Evolutionary conservation across 1,140 invertebrate species (phyloP), one percentile per base, ranked within the genome.

Genomic region (Diprion similis): DNA sequence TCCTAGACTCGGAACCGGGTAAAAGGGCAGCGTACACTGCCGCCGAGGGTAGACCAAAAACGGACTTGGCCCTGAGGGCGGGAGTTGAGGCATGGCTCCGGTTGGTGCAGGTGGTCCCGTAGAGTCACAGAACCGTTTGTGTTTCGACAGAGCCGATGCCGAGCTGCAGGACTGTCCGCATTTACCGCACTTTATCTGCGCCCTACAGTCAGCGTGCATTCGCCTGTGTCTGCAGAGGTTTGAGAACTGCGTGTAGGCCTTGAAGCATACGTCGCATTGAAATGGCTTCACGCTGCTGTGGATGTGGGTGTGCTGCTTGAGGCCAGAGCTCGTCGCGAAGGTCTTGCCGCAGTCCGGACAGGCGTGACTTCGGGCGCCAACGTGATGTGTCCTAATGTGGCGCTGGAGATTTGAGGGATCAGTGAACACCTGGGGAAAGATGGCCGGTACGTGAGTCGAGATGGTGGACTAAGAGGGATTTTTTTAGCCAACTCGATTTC

Each of bases 251-350:
- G 99, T 99, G 89, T 99, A 99, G 1, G 97, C 93, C 89, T 96
- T 96, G 79, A 92, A 93, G 87, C 94, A 96, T 69, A 97, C 96
- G 85, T 97, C 95, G 86, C 96, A 98, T 89, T 95, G 94, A 87
- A 99, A 99, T 3, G 98, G 99, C 87, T 99, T 99, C 67, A 99
- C 94, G 81, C 95, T 98, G 80, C 96, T 98, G 90, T 99, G 99
- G 76, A 99, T 99, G 89, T 99, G 98, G 37, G 97, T 98, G 89
- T 99, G 99, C 86, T 99, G 99, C 87, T 99, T 99, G 47, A 99
- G 90, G 10, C 99, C 99, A 66, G 96, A 98, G 69, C 95, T 97
- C 24, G 97, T 98, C 10, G 95, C 97, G 87, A 99, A 99, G 66
- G 98, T 98, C 89, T 99, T 99, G 72, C 98, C 98, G 88, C 98